Evolutionary conservation across 2,888 invertebrate genomes (phyloP).

Genomic region (Amorpha juglandis): DNA sequence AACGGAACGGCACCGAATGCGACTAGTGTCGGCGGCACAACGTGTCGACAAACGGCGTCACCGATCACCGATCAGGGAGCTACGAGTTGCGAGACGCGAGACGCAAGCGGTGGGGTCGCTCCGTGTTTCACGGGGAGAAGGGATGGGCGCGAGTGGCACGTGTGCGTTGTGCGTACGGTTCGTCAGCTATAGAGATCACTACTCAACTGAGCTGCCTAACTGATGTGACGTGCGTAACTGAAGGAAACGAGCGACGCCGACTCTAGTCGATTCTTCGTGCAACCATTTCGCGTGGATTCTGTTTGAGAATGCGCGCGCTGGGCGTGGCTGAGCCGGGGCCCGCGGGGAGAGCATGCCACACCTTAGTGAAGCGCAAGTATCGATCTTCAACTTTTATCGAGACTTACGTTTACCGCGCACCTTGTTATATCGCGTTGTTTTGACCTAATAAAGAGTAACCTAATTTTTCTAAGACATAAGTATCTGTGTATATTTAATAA

Average conservation of each 20-base stretch:
- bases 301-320: constrained; percentile 77
- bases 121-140: constrained; percentile 53
- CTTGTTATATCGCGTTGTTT: neutral
- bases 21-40: constrained; percentile 37
- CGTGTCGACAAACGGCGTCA: constrained; percentile 42
- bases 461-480: too few species aligned
- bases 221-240: constrained; percentile 69
- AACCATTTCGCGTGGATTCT: constrained; percentile 73
- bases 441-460: neutral
- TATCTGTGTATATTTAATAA: too few species aligned
- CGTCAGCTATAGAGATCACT: constrained; percentile 70
- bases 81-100: constrained; percentile 5
- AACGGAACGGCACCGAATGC: constrained; percentile 43
- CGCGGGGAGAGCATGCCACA: constrained; percentile 67
- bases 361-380: constrained; percentile 63
- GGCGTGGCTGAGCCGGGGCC: constrained; percentile 73
- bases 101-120: constrained; percentile 56
- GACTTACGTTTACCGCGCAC: constrained; percentile 25
- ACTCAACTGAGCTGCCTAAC: constrained; percentile 64
- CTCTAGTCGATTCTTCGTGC: constrained; percentile 64
- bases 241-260: constrained; percentile 40
- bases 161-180: constrained; percentile 71
- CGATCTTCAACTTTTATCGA: constrained; percentile 58
- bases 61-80: constrained; percentile 33
- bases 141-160: constrained; percentile 66